Base-by-base conservation (phyloP, 1,140 invertebrate species). In the Drosophila ercepeae region DNA sequence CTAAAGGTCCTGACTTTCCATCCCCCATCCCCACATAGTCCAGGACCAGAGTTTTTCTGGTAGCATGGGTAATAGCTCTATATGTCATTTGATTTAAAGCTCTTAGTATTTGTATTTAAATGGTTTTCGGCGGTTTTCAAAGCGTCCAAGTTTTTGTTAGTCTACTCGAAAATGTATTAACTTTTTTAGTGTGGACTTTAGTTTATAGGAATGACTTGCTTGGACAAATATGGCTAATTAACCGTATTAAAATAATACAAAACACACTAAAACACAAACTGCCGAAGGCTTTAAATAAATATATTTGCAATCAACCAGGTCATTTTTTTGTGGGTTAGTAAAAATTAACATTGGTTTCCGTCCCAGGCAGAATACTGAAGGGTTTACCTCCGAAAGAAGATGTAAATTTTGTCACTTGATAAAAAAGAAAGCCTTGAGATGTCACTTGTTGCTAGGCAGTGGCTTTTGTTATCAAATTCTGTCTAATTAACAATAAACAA, bases 61-160 rank as follows among this genome's bases (percentile, higher is more conserved):
- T 18, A 19, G 60, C 42, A 23, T 13, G 75, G 52, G 75, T 78
- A 78, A 78, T 78, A 68, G 75, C 61, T 53, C 36, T 64, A 39
- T 49, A 45, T 48, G 60, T 19, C 21, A 7, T 49, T 27, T 49
- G 55, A 61, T 61, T 61, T 63, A 61, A 45, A 11, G 54, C 21
- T 48, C 16, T 3, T 8, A 8, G 6, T 3, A 6, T 42, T 18
- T 42, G 2, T 2, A 19, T 42, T 50, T 60, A 63, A 63, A 65
- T 64, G 49, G 34, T 63, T 61, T 63, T 23, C 32, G 27, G 32
- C 18, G 16, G 14, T 9, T 42, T 42, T 32, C 3, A 32, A 11
- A 32, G 29, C 9, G 11, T 27, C 1, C 14, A 5, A 53, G 16
- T 53, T 25, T 4, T 27, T 18, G 3, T 3, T n/a, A 18, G 6